Conservation (phyloP, 2,113 vertebrate genomes). For the Dasyprocta punctata region DNA sequence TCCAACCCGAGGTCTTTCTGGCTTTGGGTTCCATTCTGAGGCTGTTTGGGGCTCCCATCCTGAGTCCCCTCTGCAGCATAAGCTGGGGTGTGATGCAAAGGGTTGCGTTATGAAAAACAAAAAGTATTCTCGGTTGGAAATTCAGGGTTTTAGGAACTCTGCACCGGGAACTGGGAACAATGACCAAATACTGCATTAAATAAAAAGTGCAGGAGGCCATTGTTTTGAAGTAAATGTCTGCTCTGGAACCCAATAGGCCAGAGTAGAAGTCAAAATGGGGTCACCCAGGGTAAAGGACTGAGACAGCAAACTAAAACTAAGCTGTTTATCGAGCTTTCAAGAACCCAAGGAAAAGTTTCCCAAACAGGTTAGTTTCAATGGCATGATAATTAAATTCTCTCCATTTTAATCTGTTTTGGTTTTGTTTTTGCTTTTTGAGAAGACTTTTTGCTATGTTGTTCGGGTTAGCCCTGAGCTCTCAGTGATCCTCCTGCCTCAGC, state of each 20-base stretch:
- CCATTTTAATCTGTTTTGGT: neutral
- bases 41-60: neutral
- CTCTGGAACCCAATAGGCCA: neutral
- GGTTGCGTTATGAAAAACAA: neutral
- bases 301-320: neutral
- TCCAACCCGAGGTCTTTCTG: neutral
- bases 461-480: neutral
- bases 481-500: neutral
- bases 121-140: neutral
- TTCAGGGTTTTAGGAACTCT: neutral
- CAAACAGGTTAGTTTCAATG: neutral
- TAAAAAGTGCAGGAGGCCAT: too few relatives aligned
- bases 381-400: neutral
- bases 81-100: neutral
- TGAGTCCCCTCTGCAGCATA: neutral
- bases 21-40: neutral
- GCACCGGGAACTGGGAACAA: neutral
- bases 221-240: too few relatives aligned
- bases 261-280: neutral
- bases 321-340: neutral
- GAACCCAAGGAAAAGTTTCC: neutral
- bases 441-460: neutral
- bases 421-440: neutral
- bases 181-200: neutral
- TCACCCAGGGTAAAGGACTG: neutral